Conservation (phyloP, 2,888 invertebrate species). For the Apamea crenata region DNA sequence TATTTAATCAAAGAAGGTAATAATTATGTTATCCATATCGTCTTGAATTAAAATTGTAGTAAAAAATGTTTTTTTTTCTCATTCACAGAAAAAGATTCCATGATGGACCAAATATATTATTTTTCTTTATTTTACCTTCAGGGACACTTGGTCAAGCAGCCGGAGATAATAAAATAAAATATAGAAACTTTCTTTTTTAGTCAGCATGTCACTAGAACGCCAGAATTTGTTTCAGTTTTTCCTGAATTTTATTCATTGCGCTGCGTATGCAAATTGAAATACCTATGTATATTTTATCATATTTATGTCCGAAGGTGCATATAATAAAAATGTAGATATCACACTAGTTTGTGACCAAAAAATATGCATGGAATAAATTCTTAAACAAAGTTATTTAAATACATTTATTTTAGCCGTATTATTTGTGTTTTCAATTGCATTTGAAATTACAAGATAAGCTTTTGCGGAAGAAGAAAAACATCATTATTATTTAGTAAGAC, state of each 20-base stretch:
- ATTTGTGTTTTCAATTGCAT: neutral
- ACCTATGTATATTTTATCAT: slow-evolving; percentile 3
- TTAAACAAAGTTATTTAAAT: too few relatives aligned
- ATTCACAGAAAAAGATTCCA: neutral
- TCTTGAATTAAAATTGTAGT: neutral
- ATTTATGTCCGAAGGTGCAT: neutral
- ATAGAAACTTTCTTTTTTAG: neutral
- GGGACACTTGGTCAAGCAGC: too few relatives aligned
- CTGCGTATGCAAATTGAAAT: neutral
- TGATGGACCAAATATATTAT: neutral
- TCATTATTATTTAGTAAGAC: neutral
- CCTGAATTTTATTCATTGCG: neutral
- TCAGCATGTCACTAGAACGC: neutral
- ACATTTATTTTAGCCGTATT: too few relatives aligned
- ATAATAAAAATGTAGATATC: neutral
- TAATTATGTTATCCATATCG: too few relatives aligned
- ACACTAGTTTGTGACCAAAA: neutral
- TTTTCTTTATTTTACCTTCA: neutral
- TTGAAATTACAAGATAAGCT: neutral
- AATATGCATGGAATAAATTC: slow-evolving; percentile 10
- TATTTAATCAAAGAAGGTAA: neutral
- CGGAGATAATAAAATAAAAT: neutral
- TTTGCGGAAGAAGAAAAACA: neutral
- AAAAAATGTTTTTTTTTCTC: neutral
- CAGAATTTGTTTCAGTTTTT: neutral